Evolutionary conservation across 2,113 vertebrate genomes (phyloP).

Genomic region (Ctenodactylus gundi): DNA sequence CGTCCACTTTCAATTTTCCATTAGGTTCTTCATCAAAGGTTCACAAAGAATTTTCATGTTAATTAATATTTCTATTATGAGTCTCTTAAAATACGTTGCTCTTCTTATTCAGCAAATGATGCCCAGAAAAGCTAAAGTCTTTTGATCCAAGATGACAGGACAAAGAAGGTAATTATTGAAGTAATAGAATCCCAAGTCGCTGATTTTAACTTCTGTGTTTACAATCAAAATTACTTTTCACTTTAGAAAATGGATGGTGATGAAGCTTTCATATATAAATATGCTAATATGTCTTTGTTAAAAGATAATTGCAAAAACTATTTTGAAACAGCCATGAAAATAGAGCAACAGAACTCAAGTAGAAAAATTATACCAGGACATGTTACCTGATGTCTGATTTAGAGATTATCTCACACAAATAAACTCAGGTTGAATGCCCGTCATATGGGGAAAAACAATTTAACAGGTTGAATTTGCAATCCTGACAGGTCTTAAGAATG

Average conservation of each 20-base stretch:
- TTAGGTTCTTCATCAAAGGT: neutral
- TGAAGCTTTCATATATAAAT: constrained; percentile 12
- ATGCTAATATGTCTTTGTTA: constrained; percentile 1
- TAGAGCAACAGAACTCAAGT: neutral
- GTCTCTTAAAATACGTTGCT: constrained; percentile 22
- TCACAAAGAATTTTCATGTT: neutral
- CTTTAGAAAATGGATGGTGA: neutral
- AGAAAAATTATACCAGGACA: neutral
- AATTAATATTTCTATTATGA: constrained; percentile 26
- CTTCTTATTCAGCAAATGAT: neutral
- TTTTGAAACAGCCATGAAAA: neutral
- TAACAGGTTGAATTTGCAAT: constrained; percentile 48
- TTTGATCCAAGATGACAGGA: neutral
- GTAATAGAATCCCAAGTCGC: neutral
- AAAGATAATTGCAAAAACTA: neutral
- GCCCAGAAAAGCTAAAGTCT: neutral
- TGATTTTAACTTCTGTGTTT: constrained; percentile 7
- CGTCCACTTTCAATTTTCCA: constrained; percentile 3
- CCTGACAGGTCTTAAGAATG: constrained; percentile 38
- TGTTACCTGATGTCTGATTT: neutral
- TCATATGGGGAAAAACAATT: neutral
- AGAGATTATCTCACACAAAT: neutral
- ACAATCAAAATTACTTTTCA: neutral
- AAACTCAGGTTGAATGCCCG: neutral
- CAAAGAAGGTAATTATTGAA: neutral